Evolutionary conservation across 2,888 invertebrate genomes (phyloP).

Genomic region (Eudasyphora cyanicolor): DNA sequence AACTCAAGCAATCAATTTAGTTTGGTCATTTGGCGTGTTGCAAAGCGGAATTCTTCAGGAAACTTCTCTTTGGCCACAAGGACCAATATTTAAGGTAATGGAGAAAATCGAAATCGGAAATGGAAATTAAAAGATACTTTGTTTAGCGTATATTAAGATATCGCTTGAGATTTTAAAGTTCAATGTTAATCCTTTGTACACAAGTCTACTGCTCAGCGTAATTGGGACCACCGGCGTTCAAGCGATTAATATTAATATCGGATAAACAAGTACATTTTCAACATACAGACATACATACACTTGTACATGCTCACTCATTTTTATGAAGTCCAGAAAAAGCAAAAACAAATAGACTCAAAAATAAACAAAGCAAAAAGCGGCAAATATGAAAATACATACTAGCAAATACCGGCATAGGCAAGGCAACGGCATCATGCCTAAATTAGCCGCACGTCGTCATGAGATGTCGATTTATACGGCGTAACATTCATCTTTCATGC

Average conservation of each 20-base stretch:
- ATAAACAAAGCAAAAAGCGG: not conserved
- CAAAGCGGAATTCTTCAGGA: no score
- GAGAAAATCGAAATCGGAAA: no score
- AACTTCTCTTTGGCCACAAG: no score
- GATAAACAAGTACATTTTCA: constrained; percentile 27
- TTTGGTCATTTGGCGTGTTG: no score
- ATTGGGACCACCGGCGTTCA: not conserved
- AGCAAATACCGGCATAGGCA: constrained; percentile 50
- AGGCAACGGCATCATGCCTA: constrained; percentile 70
- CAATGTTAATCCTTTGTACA: no score
- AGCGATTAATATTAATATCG: not conserved
- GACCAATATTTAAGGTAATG: no score
- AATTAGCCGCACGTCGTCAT: constrained; percentile 69
- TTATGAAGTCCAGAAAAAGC: constrained; percentile 17
- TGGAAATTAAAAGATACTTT: no score
- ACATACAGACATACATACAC: not conserved
- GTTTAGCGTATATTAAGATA: no score
- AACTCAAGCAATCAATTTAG: no score
- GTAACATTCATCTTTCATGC: constrained; percentile 53
- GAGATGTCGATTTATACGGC: constrained; percentile 54
- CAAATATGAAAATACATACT: constrained; percentile 23
- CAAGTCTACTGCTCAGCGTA: no score
- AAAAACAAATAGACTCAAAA: constrained; percentile 22
- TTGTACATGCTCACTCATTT: no score
- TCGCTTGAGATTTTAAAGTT: no score